phyloP scores from a whole-genome alignment of 2,888 invertebrate species.

The Agriotes lineatus region DNA sequence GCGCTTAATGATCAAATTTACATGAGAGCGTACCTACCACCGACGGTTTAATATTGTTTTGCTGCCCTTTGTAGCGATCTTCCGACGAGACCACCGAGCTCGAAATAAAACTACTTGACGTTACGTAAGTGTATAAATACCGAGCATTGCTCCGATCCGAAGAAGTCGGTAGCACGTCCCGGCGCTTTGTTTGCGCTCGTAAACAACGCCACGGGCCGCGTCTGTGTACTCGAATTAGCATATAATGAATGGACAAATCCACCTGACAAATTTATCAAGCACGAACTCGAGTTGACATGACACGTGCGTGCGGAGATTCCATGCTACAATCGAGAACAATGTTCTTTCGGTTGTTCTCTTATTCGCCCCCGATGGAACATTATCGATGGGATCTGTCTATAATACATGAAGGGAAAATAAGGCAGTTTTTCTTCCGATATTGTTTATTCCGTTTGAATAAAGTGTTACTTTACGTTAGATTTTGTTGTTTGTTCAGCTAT shows the following conservation, averaged over 20 bases:
- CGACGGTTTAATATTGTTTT: neutral
- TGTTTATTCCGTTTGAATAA: too few relatives aligned
- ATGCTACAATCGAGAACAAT: neutral
- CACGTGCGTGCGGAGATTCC: neutral
- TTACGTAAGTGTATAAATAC: constrained; percentile 21
- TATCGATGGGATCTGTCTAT: too few relatives aligned
- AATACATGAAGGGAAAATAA: too few relatives aligned
- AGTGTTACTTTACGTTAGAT: too few relatives aligned
- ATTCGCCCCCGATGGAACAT: too few relatives aligned
- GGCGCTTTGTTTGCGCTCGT: constrained; percentile 17
- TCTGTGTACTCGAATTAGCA: constrained; percentile 24
- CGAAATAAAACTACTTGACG: constrained; percentile 17
- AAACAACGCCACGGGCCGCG: constrained; percentile 23
- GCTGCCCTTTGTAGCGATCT: constrained; percentile 4
- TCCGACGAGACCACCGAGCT: neutral
- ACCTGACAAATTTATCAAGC: constrained; percentile 23
- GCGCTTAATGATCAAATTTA: constrained; percentile 29
- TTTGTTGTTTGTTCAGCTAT: too few relatives aligned
- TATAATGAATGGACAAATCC: constrained; percentile 26
- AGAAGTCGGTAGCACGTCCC: constrained; percentile 2
- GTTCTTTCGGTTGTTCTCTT: neutral
- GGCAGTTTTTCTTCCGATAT: too few relatives aligned
- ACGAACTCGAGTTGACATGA: constrained; percentile 1
- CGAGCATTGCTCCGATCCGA: neutral
- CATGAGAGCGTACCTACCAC: constrained; percentile 5